Percentiles rank a stretch among this genome's conserved stretches.
phyloP scores from a whole-genome alignment of 2,888 invertebrate genomes.

The Tenthredo amoena region DNA sequence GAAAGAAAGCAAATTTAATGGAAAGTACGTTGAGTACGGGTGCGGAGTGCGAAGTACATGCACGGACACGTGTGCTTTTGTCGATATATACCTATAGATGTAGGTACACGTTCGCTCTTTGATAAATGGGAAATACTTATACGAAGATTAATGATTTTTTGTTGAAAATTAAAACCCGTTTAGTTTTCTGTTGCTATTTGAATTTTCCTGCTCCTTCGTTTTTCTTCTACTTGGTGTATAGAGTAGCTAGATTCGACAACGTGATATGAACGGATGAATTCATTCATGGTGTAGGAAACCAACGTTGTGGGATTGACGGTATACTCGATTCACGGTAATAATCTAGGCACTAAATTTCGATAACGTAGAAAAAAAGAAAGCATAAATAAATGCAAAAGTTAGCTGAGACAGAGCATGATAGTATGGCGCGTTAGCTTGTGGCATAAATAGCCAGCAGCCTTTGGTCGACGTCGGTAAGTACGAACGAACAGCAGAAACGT shows the following conservation, averaged over 20 bases:
- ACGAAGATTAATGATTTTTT: not conserved
- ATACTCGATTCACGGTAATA: not conserved
- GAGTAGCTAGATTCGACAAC: not conserved
- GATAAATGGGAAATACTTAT: not conserved
- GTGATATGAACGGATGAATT: too few species aligned
- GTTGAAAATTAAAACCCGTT: not conserved
- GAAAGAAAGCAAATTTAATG: not conserved
- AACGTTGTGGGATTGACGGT: not conserved
- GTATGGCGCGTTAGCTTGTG: conserved; percentile 37
- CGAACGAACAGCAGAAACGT: conserved; percentile 23
- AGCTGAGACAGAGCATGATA: conserved; percentile 62
- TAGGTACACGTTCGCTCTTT: not conserved
- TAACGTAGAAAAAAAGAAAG: not conserved
- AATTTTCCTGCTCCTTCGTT: not conserved
- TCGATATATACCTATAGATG: not conserved
- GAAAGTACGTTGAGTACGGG: conserved; percentile 1
- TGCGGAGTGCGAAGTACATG: not conserved
- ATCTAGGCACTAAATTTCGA: not conserved
- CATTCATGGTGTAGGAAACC: not conserved
- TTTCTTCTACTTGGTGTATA: too few species aligned
- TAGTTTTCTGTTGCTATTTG: not conserved
- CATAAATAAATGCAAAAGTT: conserved; percentile 57
- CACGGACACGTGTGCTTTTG: not conserved
- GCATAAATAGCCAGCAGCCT: conserved; percentile 63
- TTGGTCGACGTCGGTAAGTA: conserved; percentile 44